Conservation (phyloP, 2,888 invertebrate species). For the Ophion slaviceki region DNA sequence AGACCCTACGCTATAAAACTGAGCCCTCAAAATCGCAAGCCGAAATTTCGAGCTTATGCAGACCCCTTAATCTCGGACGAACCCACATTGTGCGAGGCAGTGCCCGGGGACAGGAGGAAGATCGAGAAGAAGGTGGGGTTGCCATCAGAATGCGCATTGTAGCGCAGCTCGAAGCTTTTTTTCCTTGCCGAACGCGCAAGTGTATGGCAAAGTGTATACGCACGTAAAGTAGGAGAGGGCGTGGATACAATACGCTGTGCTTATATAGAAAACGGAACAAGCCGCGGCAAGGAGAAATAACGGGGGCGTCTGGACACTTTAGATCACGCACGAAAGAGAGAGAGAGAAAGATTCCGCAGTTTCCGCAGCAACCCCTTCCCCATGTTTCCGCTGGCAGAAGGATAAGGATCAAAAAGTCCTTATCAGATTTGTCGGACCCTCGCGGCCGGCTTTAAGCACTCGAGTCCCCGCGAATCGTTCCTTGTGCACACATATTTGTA, state of each 20-base stretch:
- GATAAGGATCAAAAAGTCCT: conserved; percentile 81
- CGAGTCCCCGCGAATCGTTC: conserved; percentile 38
- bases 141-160: conserved; percentile 58
- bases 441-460: conserved; percentile 68
- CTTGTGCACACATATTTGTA: conserved; percentile 12
- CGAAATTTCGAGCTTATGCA: too few species aligned
- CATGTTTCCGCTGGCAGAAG: conserved; percentile 54
- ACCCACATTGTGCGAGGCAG: conserved; percentile 40
- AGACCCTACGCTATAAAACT: too few species aligned
- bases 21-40: too few species aligned
- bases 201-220: conserved; percentile 10
- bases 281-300: conserved; percentile 49
- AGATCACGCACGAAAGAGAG: conserved; percentile 14
- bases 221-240: conserved; percentile 45
- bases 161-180: conserved; percentile 57
- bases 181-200: conserved; percentile 22
- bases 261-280: conserved; percentile 39
- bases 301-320: conserved; percentile 62
- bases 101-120: conserved; percentile 42
- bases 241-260: neutral
- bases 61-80: conserved; percentile 22
- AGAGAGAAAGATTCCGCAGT: conserved; percentile 43
- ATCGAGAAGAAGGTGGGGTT: conserved; percentile 49
- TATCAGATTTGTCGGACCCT: conserved; percentile 83
- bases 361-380: conserved; percentile 56